These are phyloP conservation scores for Drosophila simulans DNA, from an alignment of 1,140 invertebrate genomes.

Conservation along the genomic window DNA sequence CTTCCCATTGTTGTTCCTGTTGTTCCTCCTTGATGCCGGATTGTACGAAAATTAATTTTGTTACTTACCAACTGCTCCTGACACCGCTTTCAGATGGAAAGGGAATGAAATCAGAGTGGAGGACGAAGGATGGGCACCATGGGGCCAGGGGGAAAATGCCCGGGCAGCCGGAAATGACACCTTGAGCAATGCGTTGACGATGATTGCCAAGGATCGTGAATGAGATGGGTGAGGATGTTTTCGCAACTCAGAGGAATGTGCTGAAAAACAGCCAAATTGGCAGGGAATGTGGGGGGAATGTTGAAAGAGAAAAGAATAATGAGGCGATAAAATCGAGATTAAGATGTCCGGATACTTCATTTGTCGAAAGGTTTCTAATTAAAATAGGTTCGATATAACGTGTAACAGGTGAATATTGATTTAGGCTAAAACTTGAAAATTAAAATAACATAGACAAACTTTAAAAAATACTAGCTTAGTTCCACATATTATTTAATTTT, in stretches of 20 bases:
- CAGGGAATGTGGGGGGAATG: constrained; percentile 1
- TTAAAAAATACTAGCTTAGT: too few relatives aligned
- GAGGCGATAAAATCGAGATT: constrained; percentile 41
- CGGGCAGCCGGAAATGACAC: constrained; percentile 64
- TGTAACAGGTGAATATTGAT: not conserved
- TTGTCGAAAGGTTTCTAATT: not conserved
- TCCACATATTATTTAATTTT: not conserved
- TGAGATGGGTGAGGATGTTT: constrained; percentile 12
- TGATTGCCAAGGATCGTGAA: constrained; percentile 43
- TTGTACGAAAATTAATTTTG: constrained; percentile 81
- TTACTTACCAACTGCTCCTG: constrained; percentile 74
- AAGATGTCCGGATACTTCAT: constrained; percentile 21
- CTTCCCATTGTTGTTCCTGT: constrained; percentile 58
- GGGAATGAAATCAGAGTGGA: constrained; percentile 23
- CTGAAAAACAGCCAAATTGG: constrained; percentile 25
- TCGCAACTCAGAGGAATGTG: constrained; percentile 4
- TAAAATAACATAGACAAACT: too few relatives aligned
- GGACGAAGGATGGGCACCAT: not conserved
- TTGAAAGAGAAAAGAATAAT: constrained; percentile 31
- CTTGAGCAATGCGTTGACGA: constrained; percentile 59
- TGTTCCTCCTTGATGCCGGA: constrained; percentile 63
- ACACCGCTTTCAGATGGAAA: constrained; percentile 34
- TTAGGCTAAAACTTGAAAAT: not conserved
- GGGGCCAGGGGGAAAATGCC: constrained; percentile 9
- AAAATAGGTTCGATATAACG: not conserved